phyloP scores from a whole-genome alignment of 1,140 invertebrate species.

The Atta cephalotes region DNA sequence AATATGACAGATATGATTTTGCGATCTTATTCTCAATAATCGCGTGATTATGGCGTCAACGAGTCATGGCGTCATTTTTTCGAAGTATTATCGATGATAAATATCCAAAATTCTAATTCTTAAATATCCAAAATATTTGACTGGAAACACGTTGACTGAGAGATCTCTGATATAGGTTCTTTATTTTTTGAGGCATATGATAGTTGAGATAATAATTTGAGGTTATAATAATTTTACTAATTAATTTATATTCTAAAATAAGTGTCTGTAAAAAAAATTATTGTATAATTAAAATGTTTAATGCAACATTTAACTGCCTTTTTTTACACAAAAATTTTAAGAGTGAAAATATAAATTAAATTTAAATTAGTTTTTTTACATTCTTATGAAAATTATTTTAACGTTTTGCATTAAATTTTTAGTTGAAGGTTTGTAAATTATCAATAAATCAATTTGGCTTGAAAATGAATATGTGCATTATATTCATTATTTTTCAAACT shows the following conservation, averaged over 20 bases:
- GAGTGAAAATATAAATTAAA: background rate
- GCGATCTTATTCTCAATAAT: constrained; percentile 28
- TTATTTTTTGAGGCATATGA: background rate
- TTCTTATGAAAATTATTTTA: background rate
- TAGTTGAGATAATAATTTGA: too few species aligned
- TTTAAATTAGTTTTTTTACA: background rate
- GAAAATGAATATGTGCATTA: background rate
- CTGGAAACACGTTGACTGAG: background rate
- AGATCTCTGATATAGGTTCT: background rate
- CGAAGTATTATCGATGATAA: background rate
- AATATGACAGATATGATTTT: constrained; percentile 1
- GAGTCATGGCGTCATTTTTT: background rate
- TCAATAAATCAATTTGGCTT: background rate
- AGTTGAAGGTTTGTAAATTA: background rate
- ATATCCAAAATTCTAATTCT: background rate
- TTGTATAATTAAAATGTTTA: background rate
- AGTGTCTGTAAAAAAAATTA: background rate
- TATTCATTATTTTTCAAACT: background rate
- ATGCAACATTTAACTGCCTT: background rate
- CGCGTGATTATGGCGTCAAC: constrained; percentile 35
- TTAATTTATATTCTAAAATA: background rate
- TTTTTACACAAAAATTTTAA: background rate
- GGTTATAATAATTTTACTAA: background rate
- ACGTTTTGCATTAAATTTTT: background rate
- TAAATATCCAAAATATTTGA: background rate